Base-by-base conservation (phyloP, 2,888 invertebrate genomes). In the Venustoraphidia nigricollis region DNA sequence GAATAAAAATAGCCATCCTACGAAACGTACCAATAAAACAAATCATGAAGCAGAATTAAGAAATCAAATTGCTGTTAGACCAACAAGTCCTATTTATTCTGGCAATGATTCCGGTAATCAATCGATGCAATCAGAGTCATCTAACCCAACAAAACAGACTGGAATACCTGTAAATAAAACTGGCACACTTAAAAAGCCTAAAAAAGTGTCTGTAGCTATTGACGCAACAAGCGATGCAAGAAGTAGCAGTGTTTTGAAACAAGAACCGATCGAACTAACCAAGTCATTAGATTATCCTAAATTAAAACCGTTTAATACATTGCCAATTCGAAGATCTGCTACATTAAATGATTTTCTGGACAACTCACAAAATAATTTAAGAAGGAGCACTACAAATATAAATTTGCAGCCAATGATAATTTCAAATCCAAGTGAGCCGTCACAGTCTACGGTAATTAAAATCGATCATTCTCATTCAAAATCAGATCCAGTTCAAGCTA, bases 161-260 rank as follows among this genome's bases (percentile, higher is more conserved):
- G 36, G 42, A 10, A 47, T 40, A 37, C 42, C 38, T 5, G 34
- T 37, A 8, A 50, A 47, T 37, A 52, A 50, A 34, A 41, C 49
- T 2, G 53, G 51, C 37, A 51, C 51, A 5, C 44, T 36, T 14
- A 61, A 57, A 40, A 73, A 73, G 51, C 73, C 79, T 0, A 78
- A 73, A 55, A 81, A 84, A 65, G 79, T 87, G 3, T 87, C 83
- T 0, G 80, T 87, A 9, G 86, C 79, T 1, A 72, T 87, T 35
- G 86, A 88, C 62, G 87, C 87, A 0, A 87, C 87, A 1, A 84
- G 85, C 10, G 73, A 79, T 2, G 80, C 81, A 2, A 70, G 85
- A 52, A 82, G 83, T 27, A 75, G 77, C 52, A 84, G 85, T 47
- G 74, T 87, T 36, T 61, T 86, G 45, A 76, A 78, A 55, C 86